Percentiles rank a stretch among this genome's conserved stretches.
Conservation (phyloP, 2,888 invertebrate species). For the Lasioglossum villosulum region DNA sequence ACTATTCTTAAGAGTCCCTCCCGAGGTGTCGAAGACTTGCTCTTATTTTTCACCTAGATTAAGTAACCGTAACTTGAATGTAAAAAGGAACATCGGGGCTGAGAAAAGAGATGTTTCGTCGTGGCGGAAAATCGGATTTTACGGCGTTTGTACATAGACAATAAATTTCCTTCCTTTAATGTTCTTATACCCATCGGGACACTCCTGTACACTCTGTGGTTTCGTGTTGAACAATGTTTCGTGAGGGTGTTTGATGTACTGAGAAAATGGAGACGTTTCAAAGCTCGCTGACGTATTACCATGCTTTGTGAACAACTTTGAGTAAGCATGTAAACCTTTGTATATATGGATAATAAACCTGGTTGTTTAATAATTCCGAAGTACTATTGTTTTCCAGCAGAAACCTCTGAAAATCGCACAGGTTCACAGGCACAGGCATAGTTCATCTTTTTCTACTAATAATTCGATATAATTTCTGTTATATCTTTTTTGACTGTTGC, state of each 20-base stretch:
- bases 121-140: constrained; percentile 7
- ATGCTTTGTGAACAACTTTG: constrained; percentile 57
- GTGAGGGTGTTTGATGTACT: constrained; percentile 41
- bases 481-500: too few relatives aligned
- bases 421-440: too few relatives aligned
- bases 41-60: constrained; percentile 66
- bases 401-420: background rate
- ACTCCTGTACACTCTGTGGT: constrained; percentile 37
- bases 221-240: constrained; percentile 44
- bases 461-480: background rate
- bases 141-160: constrained; percentile 77
- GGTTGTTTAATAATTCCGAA: constrained; percentile 68
- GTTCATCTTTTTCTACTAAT: background rate
- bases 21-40: constrained; percentile 47
- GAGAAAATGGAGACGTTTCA: constrained; percentile 51
- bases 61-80: constrained; percentile 55
- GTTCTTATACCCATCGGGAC: constrained; percentile 42
- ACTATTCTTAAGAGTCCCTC: constrained; percentile 65
- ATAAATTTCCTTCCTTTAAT: constrained; percentile 69
- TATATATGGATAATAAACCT: constrained; percentile 72
- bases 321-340: constrained; percentile 69
- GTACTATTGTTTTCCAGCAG: background rate
- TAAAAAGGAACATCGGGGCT: constrained; percentile 22
- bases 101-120: constrained; percentile 11
- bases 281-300: constrained; percentile 25